phyloP scores from a whole-genome alignment of 2,113 vertebrate genomes.

The Nothoprocta perdicaria region DNA sequence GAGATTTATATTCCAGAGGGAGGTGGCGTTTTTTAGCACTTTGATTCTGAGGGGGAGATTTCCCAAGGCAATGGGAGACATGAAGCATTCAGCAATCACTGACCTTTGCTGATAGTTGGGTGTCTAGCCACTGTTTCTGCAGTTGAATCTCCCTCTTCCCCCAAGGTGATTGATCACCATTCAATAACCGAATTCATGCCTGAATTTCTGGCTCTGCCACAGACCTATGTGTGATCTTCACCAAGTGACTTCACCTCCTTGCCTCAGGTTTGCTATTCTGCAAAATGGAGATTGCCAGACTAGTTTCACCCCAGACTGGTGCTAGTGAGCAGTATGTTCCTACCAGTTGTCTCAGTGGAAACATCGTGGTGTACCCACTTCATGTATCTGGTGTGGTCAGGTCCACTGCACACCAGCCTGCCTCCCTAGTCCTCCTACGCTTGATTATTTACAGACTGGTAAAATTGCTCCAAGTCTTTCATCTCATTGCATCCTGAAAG shows the following conservation, averaged over 20 bases:
- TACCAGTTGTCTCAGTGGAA: background rate
- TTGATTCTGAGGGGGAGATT: conserved; percentile 50
- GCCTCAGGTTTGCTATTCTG: background rate
- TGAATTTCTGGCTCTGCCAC: conserved; percentile 19
- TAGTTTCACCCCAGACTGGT: background rate
- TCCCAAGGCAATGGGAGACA: background rate
- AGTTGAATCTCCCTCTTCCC: conserved; percentile 2
- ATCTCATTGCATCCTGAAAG: background rate
- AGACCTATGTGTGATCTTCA: background rate
- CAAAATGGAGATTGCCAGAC: background rate
- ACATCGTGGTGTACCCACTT: fast-evolving
- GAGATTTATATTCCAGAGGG: conserved; percentile 56
- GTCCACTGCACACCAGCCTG: background rate
- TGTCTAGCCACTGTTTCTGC: background rate
- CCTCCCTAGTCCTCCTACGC: background rate
- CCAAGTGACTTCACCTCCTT: background rate
- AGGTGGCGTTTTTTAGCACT: conserved; percentile 32
- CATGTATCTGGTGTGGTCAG: fast-evolving
- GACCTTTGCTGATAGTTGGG: conserved; percentile 30
- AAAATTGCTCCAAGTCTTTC: background rate
- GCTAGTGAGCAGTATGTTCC: background rate
- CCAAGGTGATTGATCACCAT: background rate
- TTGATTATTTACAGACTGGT: background rate
- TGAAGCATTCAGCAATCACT: conserved; percentile 13
- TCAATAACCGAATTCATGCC: background rate